Base-by-base conservation (phyloP, 2,797 vertebrate species). In the Macrochelys suwanniensis region DNA sequence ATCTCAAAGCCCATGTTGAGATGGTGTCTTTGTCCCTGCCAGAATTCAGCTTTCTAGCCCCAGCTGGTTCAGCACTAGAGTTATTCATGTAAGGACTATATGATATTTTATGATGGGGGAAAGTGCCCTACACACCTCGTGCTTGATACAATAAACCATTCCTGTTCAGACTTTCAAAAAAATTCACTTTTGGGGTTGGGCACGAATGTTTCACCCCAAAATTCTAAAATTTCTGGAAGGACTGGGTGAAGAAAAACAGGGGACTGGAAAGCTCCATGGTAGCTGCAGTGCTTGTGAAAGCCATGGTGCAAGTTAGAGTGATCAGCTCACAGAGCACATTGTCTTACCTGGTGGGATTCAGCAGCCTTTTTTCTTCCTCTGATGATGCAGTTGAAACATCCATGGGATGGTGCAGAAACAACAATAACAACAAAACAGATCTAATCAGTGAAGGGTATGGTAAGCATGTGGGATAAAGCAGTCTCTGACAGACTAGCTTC, bases 351-450 rank as follows among this genome's bases (percentile, higher is more conserved):
- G 96, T 98, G 79, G 97, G 95, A 28, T 19, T 98, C 95, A 98
- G 89, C 71, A 98, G 98, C 71, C 88, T 79, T 92, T 97, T 98
- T 56, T 97, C 98, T 82, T 98, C 98, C 56, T 98, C 98, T 98
- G 92, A 54, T 95, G 92, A 47, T 0, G 0, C 53, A 13, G 59
- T 88, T 23, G 25, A 78, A 94, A 50, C 8, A 33, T 50, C 89
- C 95, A 17, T 0, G 1, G 8, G 42, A 90, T 80, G 45, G 74
- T 28, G 2, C 15, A 91, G 33, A 85, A n/a, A 84, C 11, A 47
- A 89, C 81, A 80, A 42, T 42, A 42, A 77, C 51, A 74, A 85
- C 88, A 0, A 89, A 94, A 0, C 85, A 95, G 31, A 33, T 51
- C 28, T 84, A 6, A 71, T 90, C 61, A 76, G 53, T n/a, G 25